These are phyloP conservation scores for Coryphaenoides rupestris DNA, from an alignment of 2,113 vertebrate genomes.

Conservation along the genomic window DNA sequence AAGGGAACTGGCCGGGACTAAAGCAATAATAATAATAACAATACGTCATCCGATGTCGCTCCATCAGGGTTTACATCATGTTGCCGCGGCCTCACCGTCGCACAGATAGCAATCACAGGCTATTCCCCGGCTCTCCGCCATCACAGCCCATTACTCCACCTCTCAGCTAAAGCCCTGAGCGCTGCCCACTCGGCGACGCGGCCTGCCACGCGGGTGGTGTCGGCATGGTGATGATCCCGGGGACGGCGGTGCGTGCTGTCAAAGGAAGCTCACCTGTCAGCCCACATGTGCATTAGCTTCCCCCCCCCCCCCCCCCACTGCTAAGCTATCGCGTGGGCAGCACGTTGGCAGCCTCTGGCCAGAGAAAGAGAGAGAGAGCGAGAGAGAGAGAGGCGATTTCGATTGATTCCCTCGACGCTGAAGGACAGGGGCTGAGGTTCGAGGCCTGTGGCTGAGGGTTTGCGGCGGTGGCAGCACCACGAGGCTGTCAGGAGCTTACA, in stretches of 20 bases:
- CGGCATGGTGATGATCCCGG: conserved; percentile 38
- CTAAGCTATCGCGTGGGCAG: conserved; percentile 25
- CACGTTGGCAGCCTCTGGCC: conserved; percentile 19
- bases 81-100: conserved; percentile 40
- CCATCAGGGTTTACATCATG: conserved; percentile 40
- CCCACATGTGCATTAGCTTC: conserved; percentile 43
- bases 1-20: conserved; percentile 14
- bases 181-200: conserved; percentile 25
- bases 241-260: conserved; percentile 31
- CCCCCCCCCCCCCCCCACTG: conserved; percentile 10
- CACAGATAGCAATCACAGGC: conserved; percentile 33
- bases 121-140: conserved; percentile 11
- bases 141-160: conserved; percentile 43
- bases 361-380: conserved; percentile 12
- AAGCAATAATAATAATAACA: conserved; percentile 34
- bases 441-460: conserved; percentile 47
- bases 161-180: conserved; percentile 23
- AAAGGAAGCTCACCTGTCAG: conserved; percentile 46
- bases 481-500: conserved; percentile 47
- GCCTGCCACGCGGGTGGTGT: too few species aligned
- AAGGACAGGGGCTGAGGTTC: conserved; percentile 47
- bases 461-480: conserved; percentile 63
- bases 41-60: conserved; percentile 20
- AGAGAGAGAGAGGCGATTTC: conserved; percentile 31
- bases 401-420: conserved; percentile 42